Conservation (phyloP, 2,888 invertebrate species). For the Dasypolia templi region DNA sequence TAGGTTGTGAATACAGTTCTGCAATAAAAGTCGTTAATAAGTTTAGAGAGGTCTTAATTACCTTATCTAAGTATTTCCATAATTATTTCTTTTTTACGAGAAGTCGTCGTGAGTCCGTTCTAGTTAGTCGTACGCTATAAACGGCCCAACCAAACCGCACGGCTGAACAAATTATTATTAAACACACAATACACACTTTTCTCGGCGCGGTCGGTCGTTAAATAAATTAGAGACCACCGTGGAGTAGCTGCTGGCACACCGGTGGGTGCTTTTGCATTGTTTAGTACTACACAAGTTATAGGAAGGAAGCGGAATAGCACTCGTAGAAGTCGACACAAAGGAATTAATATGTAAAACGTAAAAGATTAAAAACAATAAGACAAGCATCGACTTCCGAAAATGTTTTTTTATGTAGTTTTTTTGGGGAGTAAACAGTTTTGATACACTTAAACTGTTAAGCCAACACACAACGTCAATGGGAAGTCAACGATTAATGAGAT, state of each 20-base stretch:
- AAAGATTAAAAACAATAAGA: neutral
- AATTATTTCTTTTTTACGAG: neutral
- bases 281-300: constrained; percentile 42
- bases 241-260: constrained; percentile 30
- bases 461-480: no score
- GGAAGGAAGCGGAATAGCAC: constrained; percentile 3
- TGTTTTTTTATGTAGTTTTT: no score
- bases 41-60: no score
- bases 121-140: constrained; percentile 4
- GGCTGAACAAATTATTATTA: constrained; percentile 64
- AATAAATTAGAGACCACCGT: constrained; percentile 65
- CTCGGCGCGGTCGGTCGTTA: constrained; percentile 49
- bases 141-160: constrained; percentile 6
- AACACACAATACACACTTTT: constrained; percentile 62
- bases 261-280: constrained; percentile 53
- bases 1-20: no score
- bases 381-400: no score
- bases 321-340: neutral
- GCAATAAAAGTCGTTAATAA: no score
- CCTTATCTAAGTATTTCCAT: neutral
- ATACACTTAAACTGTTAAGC: no score
- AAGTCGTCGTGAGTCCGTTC: neutral
- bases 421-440: no score
- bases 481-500: no score
- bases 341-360: neutral